A percentile compares a stretch with the other conserved stretches of the same genome.
Conservation (phyloP, 2,888 invertebrate genomes). For the Loripinus fragilis region DNA sequence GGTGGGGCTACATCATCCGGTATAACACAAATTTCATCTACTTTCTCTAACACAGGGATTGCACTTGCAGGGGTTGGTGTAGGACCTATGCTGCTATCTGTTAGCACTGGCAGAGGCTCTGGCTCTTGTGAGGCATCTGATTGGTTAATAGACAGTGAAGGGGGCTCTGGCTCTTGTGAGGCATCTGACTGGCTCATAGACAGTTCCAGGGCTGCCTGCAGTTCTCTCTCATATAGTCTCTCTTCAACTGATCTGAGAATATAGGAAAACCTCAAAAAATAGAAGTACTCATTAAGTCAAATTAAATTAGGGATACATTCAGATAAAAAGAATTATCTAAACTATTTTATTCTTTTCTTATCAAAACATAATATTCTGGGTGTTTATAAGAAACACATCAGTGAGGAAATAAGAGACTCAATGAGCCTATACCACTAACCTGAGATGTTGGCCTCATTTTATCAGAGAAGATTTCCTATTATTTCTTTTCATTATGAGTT, state of each 20-base stretch:
- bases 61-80: not conserved
- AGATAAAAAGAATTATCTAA: too few species aligned
- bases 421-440: too few species aligned
- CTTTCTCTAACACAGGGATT: not conserved
- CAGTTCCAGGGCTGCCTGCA: constrained; percentile 57
- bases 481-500: too few species aligned
- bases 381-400: too few species aligned
- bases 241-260: constrained; percentile 38
- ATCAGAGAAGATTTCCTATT: too few species aligned
- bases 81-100: not conserved
- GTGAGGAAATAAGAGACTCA: too few species aligned
- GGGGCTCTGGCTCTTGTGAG: not conserved
- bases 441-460: too few species aligned
- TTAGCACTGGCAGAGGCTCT: not conserved
- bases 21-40: not conserved
- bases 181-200: constrained; percentile 37
- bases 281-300: too few species aligned
- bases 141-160: constrained; percentile 35
- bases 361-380: too few species aligned
- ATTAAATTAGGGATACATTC: too few species aligned
- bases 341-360: too few species aligned
- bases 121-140: constrained; percentile 16
- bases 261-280: too few species aligned
- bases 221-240: constrained; percentile 56
- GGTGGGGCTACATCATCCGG: constrained; percentile 8